These are phyloP conservation scores for Stichodactyla mertensii DNA, from an alignment of 64 coral and sea anemone species.

Conservation along the genomic window DNA sequence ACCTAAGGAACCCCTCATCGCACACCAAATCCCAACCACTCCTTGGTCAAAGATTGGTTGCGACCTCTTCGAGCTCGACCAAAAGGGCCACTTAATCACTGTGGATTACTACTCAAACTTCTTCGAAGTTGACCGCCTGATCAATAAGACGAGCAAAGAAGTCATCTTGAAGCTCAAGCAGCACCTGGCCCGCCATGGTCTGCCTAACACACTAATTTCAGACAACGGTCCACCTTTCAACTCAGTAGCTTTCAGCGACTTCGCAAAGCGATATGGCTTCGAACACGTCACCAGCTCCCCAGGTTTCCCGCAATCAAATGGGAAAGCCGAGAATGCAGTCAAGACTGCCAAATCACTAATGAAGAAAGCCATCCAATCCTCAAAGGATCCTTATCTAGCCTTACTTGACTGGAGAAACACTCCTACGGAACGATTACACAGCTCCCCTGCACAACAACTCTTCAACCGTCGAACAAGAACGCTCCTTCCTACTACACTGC, in stretches of 20 bases:
- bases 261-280: slow-evolving; percentile 25
- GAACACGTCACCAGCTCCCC: slow-evolving; percentile 36
- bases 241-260: slow-evolving; percentile 23
- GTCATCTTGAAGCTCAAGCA: slow-evolving; percentile 9
- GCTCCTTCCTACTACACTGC: no score
- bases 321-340: slow-evolving; percentile 41
- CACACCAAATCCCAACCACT: slow-evolving; percentile 31
- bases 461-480: slow-evolving; percentile 13
- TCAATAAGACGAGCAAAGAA: neutral
- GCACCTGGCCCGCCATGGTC: neutral
- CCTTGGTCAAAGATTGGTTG: slow-evolving; percentile 37
- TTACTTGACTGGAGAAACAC: slow-evolving; percentile 40
- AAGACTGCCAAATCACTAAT: slow-evolving; percentile 23
- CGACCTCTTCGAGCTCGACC: slow-evolving; percentile 25
- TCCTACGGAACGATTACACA: neutral
- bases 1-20: slow-evolving; percentile 8
- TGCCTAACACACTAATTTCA: neutral
- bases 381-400: slow-evolving; percentile 29
- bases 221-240: slow-evolving; percentile 25
- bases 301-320: slow-evolving; percentile 34
- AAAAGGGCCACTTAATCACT: neutral
- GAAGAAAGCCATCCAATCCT: slow-evolving; percentile 10
- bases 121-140: slow-evolving; percentile 12
- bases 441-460: slow-evolving; percentile 15
- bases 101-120: neutral